A percentile compares a stretch with the other conserved stretches of the same genome.
Evolutionary conservation across 2,113 vertebrate genomes (phyloP).

Genomic region (Cyrtonyx montezumae): DNA sequence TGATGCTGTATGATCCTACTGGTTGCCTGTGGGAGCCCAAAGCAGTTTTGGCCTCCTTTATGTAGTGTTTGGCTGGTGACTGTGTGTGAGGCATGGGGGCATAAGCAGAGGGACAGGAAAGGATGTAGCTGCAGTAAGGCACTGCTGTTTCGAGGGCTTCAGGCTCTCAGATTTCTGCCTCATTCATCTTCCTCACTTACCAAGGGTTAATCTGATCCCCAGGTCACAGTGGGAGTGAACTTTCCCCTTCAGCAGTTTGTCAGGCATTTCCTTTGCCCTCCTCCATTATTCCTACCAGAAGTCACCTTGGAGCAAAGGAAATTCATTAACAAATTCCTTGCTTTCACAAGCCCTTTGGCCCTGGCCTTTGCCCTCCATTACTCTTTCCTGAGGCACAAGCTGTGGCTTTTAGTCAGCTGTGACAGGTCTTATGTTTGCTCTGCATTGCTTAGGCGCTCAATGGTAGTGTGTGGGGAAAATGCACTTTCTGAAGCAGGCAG

Average conservation of each 20-base stretch:
- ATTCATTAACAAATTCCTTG: not conserved
- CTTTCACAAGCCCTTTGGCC: not conserved
- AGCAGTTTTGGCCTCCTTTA: not conserved
- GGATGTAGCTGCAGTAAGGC: not conserved
- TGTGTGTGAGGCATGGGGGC: not conserved
- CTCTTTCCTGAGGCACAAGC: not conserved
- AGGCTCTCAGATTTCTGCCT: not conserved
- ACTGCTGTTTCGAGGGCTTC: not conserved
- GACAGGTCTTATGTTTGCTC: slow-evolving; percentile 16
- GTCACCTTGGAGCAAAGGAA: not conserved
- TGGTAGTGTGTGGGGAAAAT: not conserved
- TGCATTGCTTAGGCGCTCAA: fast-evolving
- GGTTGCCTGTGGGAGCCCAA: not conserved
- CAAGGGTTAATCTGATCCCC: slow-evolving; percentile 10
- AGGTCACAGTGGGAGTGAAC: not conserved
- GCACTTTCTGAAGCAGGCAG: not conserved
- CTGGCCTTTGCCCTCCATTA: not conserved
- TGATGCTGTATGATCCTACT: not conserved
- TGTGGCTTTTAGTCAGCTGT: not conserved
- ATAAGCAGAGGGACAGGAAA: not conserved
- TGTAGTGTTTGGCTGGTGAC: not conserved
- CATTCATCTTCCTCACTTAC: not conserved
- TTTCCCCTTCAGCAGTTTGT: not conserved
- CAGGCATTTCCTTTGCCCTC: slow-evolving; percentile 6
- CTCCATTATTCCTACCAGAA: not conserved